phyloP scores from a whole-genome alignment of 2,797 vertebrate species.

The Cryptoblepharus egeriae region DNA sequence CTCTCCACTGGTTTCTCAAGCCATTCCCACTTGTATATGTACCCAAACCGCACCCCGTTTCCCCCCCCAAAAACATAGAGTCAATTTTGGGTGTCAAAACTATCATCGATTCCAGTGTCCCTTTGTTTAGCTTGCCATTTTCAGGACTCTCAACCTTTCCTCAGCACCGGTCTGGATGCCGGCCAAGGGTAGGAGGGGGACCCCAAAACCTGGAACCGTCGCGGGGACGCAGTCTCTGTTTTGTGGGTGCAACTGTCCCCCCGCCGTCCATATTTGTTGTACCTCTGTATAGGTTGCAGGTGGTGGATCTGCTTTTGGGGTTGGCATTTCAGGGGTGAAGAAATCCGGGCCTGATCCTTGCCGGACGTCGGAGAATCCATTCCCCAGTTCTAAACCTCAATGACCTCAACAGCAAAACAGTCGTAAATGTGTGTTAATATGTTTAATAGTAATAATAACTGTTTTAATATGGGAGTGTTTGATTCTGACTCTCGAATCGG shows the following conservation, averaged over 20 bases:
- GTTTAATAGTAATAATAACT: no score
- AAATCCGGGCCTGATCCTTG: not conserved
- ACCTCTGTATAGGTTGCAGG: not conserved
- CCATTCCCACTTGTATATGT: not conserved
- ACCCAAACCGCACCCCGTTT: no score
- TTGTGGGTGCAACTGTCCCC: not conserved
- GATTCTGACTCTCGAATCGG: no score
- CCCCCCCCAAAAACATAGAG: not conserved
- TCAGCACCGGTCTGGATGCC: not conserved
- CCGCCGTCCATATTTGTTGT: not conserved
- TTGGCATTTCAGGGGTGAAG: no score
- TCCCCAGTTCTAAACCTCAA: not conserved
- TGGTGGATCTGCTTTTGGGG: not conserved
- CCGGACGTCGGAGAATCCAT: not conserved
- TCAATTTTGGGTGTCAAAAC: not conserved
- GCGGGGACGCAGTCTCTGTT: not conserved
- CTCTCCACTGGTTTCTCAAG: not conserved
- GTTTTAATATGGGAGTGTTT: no score
- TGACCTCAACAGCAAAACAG: not conserved
- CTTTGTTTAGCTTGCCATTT: not conserved
- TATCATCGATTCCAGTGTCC: not conserved
- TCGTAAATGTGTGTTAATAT: no score
- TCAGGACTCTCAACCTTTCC: not conserved
- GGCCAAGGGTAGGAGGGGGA: not conserved
- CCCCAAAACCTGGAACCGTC: not conserved